Percentiles rank a stretch among this genome's conserved stretches.
phyloP scores from a whole-genome alignment of 92 coral and sea anemone species.

The Epizoanthus scotinus region DNA sequence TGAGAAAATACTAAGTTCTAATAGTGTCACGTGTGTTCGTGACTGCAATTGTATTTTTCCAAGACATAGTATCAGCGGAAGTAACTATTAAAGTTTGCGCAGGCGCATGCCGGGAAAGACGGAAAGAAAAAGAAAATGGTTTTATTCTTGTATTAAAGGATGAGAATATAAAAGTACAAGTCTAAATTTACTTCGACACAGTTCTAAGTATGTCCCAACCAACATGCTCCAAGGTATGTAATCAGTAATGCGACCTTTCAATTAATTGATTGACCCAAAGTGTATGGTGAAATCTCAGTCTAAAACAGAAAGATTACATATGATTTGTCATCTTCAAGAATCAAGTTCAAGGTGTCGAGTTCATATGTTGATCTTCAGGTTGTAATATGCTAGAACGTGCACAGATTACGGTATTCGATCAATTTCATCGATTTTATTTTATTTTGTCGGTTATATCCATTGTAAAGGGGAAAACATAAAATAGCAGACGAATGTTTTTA shows the following conservation, averaged over 20 bases:
- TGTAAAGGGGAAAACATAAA: not conserved
- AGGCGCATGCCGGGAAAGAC: slow-evolving; percentile 35
- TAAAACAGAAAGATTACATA: not conserved
- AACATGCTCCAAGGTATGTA: slow-evolving; percentile 19
- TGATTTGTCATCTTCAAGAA: too few species aligned
- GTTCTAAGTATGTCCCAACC: slow-evolving; percentile 22
- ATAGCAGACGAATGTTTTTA: not conserved
- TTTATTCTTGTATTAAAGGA: slow-evolving; percentile 9
- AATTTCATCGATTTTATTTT: too few species aligned
- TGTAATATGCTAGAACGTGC: too few species aligned
- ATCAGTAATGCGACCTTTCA: not conserved
- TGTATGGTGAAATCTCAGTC: not conserved
- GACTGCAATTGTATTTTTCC: slow-evolving; percentile 8
- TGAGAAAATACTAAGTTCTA: not conserved
- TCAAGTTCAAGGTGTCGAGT: too few species aligned
- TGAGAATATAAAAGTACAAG: not conserved
- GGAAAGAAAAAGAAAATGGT: slow-evolving; percentile 20
- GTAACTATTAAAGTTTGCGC: not conserved
- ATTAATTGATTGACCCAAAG: not conserved
- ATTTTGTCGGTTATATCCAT: too few species aligned
- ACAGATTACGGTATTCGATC: too few species aligned
- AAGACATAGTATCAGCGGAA: not conserved
- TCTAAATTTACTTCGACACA: not conserved
- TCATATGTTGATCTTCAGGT: too few species aligned
- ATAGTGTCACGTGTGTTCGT: not conserved